These are phyloP conservation scores for Eulacestoma nigropectus DNA, from an alignment of 2,113 vertebrate species.

Conservation along the genomic window DNA sequence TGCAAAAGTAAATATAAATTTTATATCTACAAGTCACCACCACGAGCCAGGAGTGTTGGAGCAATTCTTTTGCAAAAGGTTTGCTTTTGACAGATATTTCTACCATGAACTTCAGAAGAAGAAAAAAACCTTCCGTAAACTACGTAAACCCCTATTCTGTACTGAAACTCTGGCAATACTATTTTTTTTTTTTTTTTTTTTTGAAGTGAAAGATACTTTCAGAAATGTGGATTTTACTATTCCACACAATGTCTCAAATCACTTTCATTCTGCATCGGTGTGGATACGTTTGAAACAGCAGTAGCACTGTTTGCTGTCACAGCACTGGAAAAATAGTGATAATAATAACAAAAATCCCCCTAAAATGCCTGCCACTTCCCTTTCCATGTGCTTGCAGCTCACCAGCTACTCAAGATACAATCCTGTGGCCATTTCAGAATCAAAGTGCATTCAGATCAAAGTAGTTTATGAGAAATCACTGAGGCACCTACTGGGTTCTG, in stretches of 20 bases:
- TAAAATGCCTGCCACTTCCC: background rate
- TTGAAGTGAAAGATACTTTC: background rate
- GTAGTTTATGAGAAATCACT: background rate
- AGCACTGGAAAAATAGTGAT: background rate
- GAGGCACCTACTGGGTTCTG: background rate
- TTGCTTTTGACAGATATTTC: background rate
- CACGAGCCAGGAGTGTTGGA: background rate
- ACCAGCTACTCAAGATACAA: background rate
- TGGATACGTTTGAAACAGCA: background rate
- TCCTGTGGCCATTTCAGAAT: constrained; percentile 31
- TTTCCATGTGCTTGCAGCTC: background rate
- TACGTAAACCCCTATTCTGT: background rate
- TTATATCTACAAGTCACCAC: background rate
- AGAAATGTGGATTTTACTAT: background rate
- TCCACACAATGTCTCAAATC: background rate
- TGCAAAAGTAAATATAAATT: background rate
- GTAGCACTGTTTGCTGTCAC: background rate
- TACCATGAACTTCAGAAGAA: background rate
- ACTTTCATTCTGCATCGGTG: background rate
- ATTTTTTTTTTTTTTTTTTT: background rate
- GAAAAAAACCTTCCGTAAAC: background rate
- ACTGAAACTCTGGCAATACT: background rate
- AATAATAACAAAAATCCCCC: background rate
- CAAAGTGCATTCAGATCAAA: constrained; percentile 44
- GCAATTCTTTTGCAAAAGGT: background rate